A percentile compares a stretch with the other conserved stretches of the same genome.
phyloP scores from a whole-genome alignment of 2,113 vertebrate genomes.

The Eulacestoma nigropectus region DNA sequence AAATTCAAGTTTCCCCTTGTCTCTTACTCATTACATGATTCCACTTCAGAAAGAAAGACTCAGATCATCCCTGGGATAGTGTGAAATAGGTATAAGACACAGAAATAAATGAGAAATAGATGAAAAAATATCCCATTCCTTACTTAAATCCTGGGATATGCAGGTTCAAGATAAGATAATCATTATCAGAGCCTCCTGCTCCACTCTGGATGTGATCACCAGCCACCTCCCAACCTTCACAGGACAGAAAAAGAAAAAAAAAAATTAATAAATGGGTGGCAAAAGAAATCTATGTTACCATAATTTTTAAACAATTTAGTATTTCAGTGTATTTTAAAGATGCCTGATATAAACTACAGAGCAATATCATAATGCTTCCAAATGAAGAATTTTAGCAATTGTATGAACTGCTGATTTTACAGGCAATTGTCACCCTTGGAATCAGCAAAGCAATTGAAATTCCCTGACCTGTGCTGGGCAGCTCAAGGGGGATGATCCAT shows the following conservation, averaged over 20 bases:
- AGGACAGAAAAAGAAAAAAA: background rate
- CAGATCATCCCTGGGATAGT: background rate
- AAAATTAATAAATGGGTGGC: background rate
- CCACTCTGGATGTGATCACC: slow-evolving; percentile 90
- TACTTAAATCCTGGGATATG: slow-evolving; percentile 96
- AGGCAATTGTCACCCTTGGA: background rate
- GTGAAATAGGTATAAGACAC: background rate
- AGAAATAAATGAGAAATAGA: background rate
- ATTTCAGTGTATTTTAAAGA: background rate
- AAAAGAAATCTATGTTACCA: background rate
- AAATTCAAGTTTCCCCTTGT: background rate
- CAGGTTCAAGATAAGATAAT: slow-evolving; percentile 94
- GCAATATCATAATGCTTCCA: background rate
- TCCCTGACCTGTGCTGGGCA: background rate
- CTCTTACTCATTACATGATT: background rate
- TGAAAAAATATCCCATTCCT: slow-evolving; percentile 36
- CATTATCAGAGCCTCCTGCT: slow-evolving; percentile 91
- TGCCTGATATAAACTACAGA: background rate
- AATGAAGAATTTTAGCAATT: background rate
- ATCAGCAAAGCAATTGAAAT: slow-evolving; percentile 1
- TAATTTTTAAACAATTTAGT: background rate
- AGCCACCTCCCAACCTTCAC: slow-evolving; percentile 92
- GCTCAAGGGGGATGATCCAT: background rate
- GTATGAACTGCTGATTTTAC: background rate
- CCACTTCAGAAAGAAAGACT: background rate